A percentile compares a stretch with the other conserved stretches of the same genome.
These are phyloP conservation scores for Alentia gelatinosa DNA, from an alignment of 2,888 invertebrate genomes.

Conservation along the genomic window DNA sequence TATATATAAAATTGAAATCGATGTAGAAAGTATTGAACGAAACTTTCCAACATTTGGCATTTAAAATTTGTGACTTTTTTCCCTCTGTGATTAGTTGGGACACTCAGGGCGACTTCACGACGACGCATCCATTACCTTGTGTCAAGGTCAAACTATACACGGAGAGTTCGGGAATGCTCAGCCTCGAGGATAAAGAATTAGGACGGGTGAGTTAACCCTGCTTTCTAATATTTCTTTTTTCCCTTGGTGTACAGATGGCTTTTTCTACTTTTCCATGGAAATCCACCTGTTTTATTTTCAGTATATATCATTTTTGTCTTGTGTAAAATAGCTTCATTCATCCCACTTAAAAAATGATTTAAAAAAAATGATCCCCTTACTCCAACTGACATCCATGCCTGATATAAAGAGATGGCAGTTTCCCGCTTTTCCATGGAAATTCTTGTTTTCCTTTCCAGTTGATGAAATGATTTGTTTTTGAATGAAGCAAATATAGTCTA, in stretches of 20 bases:
- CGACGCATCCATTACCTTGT: slow-evolving; percentile 96
- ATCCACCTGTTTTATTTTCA: not conserved
- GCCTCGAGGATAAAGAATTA: slow-evolving; percentile 99
- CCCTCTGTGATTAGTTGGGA: slow-evolving; percentile 99
- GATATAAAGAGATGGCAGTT: too few species aligned
- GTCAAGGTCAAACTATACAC: slow-evolving; percentile 99
- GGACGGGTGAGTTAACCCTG: slow-evolving; percentile 85
- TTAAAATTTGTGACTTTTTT: too few species aligned
- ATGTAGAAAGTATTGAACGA: too few species aligned
- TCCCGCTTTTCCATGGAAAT: too few species aligned
- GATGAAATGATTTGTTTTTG: too few species aligned
- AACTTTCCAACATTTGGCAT: too few species aligned
- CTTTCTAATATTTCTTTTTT: not conserved
- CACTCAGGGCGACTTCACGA: slow-evolving; percentile 99
- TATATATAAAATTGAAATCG: too few species aligned
- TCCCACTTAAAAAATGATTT: not conserved
- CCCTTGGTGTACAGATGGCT: not conserved
- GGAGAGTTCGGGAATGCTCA: slow-evolving; percentile 97
- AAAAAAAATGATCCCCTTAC: not conserved
- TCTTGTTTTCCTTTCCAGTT: too few species aligned
- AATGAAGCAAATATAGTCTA: too few species aligned
- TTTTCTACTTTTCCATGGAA: not conserved
- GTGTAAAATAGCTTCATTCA: not conserved
- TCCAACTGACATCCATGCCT: not conserved
- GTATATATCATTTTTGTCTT: not conserved